phyloP scores from a whole-genome alignment of 2,888 invertebrate species.

The Dryococelus australis region DNA sequence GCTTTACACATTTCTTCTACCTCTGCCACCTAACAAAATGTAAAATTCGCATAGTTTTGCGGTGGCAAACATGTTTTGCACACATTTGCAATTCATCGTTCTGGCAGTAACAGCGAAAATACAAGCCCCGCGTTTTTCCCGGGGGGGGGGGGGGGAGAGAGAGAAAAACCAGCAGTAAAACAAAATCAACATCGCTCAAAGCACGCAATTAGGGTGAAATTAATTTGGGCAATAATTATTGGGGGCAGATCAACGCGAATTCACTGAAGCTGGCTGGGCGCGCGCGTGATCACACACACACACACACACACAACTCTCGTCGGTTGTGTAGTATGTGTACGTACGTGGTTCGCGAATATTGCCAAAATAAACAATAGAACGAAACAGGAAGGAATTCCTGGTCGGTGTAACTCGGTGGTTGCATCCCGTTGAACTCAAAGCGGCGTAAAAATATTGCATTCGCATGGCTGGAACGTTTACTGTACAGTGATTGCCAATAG shows the following conservation, averaged over 20 bases:
- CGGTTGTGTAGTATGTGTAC: too few species aligned
- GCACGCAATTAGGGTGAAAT: background rate
- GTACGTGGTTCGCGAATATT: background rate
- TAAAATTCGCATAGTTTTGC: background rate
- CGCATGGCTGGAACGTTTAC: too few species aligned
- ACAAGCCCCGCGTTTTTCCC: background rate
- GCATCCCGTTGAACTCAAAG: too few species aligned
- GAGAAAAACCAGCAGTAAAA: background rate
- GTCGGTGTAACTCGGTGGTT: background rate
- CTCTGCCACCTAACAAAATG: background rate
- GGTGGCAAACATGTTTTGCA: background rate
- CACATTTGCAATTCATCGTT: constrained; percentile 5
- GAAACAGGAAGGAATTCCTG: background rate
- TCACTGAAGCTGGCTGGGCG: background rate
- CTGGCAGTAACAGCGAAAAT: background rate
- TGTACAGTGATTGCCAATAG: too few species aligned
- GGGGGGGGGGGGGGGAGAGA: background rate
- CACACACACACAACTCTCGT: background rate
- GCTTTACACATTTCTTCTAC: background rate
- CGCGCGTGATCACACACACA: too few species aligned
- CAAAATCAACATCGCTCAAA: constrained; percentile 10
- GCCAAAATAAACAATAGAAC: background rate
- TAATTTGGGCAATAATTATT: background rate
- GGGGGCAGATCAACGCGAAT: background rate
- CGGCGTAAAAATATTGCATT: too few species aligned